These are phyloP conservation scores for Eremophila alpestris DNA, from an alignment of 2,797 vertebrate species.

Conservation along the genomic window DNA sequence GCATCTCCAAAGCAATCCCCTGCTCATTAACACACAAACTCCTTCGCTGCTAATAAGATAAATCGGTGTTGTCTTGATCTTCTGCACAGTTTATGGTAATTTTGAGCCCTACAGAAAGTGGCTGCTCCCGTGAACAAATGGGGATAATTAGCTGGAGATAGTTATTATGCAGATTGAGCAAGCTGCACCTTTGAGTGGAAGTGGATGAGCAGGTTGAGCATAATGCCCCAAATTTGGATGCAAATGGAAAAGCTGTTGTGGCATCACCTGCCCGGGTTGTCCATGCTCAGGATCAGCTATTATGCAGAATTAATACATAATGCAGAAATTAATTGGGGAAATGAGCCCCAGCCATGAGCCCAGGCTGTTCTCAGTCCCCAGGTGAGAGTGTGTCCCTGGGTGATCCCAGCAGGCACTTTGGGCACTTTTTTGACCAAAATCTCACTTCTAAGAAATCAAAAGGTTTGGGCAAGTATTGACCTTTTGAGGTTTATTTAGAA, in stretches of 20 bases:
- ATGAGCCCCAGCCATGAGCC: neutral
- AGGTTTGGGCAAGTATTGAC: neutral
- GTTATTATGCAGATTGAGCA: conserved; percentile 50
- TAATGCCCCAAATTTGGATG: neutral
- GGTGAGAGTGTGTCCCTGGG: fast-evolving
- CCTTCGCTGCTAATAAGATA: conserved; percentile 16
- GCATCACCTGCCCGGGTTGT: neutral
- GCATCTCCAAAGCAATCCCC: neutral
- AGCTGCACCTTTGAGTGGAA: neutral
- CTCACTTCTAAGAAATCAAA: neutral
- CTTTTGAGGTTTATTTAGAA: neutral
- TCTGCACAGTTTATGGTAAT: conserved; percentile 20
- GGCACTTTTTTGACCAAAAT: neutral
- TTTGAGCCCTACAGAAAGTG: conserved; percentile 32
- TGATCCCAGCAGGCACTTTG: fast-evolving
- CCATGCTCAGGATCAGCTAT: neutral
- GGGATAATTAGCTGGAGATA: conserved; percentile 36
- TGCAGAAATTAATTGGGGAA: neutral
- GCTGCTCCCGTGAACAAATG: conserved; percentile 37
- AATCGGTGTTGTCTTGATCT: conserved; percentile 1
- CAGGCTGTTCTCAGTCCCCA: fast-evolving
- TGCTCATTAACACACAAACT: neutral
- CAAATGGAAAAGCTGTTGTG: neutral
- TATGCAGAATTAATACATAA: no score
- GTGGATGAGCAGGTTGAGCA: neutral